Evolutionary conservation across 35 echinoderm and acorn worm species (phyloP).

Genomic region (Ptychodera flava): DNA sequence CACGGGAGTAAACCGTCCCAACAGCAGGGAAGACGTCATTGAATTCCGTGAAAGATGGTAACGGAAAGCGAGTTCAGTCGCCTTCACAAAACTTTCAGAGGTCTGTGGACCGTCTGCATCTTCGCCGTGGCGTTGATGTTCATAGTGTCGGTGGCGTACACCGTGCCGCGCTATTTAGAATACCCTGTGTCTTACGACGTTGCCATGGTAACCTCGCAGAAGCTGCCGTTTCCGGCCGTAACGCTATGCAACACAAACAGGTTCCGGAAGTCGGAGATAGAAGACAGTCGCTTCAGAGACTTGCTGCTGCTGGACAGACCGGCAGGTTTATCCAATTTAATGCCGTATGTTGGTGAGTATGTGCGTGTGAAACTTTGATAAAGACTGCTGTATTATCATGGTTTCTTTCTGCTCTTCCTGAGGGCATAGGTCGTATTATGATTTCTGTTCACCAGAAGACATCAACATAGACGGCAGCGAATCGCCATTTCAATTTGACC

Average conservation of each 20-base stretch:
- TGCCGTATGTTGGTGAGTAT: not conserved
- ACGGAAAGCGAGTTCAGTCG: not conserved
- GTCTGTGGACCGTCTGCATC: not conserved
- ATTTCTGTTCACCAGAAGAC: too few relatives aligned
- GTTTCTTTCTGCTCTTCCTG: too few relatives aligned
- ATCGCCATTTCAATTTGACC: too few relatives aligned
- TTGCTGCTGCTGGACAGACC: not conserved
- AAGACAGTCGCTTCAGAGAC: not conserved
- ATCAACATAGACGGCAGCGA: too few relatives aligned
- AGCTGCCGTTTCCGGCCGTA: not conserved
- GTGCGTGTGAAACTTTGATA: not conserved
- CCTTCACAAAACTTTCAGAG: not conserved
- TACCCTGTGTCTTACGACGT: not conserved
- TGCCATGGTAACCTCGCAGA: not conserved
- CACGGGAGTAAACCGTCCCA: too few relatives aligned
- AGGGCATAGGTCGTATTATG: too few relatives aligned
- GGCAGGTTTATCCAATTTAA: not conserved
- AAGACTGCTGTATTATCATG: too few relatives aligned
- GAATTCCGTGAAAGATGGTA: too few relatives aligned
- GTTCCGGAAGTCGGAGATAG: not conserved
- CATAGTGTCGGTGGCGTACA: not conserved
- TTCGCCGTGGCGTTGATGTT: not conserved
- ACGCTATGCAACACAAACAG: not conserved
- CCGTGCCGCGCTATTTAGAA: not conserved
- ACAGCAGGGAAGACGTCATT: too few relatives aligned